These are phyloP conservation scores for Melanerpes aurifrons DNA, from an alignment of 2,113 vertebrate species.

Conservation along the genomic window DNA sequence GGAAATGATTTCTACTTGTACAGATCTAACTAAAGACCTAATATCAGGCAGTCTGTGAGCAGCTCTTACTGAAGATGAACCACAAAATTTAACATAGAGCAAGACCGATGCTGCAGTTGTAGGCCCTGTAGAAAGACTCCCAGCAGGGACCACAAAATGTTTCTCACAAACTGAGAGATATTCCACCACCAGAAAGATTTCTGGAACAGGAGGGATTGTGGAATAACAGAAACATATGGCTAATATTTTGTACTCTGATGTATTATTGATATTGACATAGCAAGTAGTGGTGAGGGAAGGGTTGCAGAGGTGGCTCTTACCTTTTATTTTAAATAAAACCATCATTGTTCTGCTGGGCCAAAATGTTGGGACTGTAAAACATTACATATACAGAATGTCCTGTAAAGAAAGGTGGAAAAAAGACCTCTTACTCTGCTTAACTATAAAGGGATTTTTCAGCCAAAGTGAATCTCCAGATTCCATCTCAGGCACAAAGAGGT, in stretches of 20 bases:
- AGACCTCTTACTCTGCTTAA: not conserved
- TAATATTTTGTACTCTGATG: not conserved
- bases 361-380: not conserved
- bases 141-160: not conserved
- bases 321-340: not conserved
- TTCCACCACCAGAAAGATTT: not conserved
- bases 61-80: not conserved
- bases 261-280: not conserved
- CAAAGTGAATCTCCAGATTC: conserved; percentile 32
- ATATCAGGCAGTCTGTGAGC: not conserved
- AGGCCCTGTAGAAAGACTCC: not conserved
- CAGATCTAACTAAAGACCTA: not conserved
- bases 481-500: not conserved
- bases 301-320: not conserved
- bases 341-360: not conserved
- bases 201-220: not conserved
- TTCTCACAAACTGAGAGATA: not conserved
- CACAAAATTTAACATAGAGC: not conserved
- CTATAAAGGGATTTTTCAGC: conserved; percentile 3
- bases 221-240: not conserved
- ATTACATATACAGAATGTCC: not conserved
- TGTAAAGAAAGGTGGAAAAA: not conserved
- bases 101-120: not conserved
- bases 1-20: not conserved
- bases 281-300: not conserved